Evolutionary conservation across 2,797 vertebrate species (phyloP).

Genomic region (Hapalemur alaotrensis): DNA sequence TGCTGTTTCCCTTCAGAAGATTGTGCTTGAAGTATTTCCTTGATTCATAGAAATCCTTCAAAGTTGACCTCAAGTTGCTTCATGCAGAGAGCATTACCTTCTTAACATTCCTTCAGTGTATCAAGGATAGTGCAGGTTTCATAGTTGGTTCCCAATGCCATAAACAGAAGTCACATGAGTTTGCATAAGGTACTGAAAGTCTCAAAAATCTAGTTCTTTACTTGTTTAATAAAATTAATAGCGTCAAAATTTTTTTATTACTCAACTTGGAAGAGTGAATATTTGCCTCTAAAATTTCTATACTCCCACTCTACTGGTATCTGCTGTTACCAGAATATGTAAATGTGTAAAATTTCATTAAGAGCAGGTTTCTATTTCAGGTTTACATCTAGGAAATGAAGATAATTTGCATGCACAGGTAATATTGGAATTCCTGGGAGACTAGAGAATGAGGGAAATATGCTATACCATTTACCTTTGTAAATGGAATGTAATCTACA

Average conservation of each 20-base stretch:
- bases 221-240: neutral
- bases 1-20: neutral
- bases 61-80: neutral
- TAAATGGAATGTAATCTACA: neutral
- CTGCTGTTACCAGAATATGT: neutral
- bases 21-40: neutral
- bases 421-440: neutral
- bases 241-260: neutral
- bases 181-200: neutral
- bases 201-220: neutral
- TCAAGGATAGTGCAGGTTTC: neutral
- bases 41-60: neutral
- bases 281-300: constrained; percentile 20
- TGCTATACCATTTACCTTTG: neutral
- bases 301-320: neutral
- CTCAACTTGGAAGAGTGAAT: neutral
- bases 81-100: neutral
- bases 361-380: constrained; percentile 42
- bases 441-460: neutral
- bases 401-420: constrained; percentile 29
- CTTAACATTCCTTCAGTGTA: neutral
- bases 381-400: constrained; percentile 20
- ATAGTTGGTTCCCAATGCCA: neutral
- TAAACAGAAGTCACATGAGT: neutral
- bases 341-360: constrained; percentile 28